Conservation (phyloP, 2,113 vertebrate genomes). For the Naja naja region DNA sequence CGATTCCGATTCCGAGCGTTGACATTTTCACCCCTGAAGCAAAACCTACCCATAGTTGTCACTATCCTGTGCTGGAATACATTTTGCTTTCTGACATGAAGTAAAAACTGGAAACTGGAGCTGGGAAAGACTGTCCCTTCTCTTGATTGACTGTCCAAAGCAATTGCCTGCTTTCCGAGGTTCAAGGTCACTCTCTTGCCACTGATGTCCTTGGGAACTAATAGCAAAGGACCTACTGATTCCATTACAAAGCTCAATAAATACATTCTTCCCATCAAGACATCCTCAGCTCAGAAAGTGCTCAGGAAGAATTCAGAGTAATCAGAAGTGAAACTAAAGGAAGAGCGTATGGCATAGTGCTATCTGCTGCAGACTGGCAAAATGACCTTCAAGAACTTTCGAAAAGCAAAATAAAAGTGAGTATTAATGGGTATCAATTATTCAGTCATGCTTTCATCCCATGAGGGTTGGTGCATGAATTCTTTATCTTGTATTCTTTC, state of each 20-base stretch:
- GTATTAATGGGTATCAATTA: not conserved
- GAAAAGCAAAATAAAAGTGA: too few species aligned
- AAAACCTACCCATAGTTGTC: not conserved
- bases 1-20: not conserved
- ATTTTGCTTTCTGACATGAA: not conserved
- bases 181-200: not conserved
- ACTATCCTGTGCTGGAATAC: not conserved
- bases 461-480: not conserved
- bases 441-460: not conserved
- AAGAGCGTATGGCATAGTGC: not conserved
- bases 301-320: not conserved
- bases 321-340: not conserved
- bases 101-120: not conserved
- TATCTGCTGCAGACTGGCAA: not conserved
- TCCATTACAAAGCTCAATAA: not conserved
- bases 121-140: not conserved
- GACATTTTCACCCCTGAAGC: conserved; percentile 3
- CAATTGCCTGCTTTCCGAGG: not conserved
- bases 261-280: not conserved
- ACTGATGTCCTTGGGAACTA: not conserved
- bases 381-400: not conserved
- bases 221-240: not conserved
- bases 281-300: not conserved
- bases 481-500: not conserved
- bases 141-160: not conserved